Base-by-base conservation (phyloP, 2,797 vertebrate genomes). In the Todus mexicanus region DNA sequence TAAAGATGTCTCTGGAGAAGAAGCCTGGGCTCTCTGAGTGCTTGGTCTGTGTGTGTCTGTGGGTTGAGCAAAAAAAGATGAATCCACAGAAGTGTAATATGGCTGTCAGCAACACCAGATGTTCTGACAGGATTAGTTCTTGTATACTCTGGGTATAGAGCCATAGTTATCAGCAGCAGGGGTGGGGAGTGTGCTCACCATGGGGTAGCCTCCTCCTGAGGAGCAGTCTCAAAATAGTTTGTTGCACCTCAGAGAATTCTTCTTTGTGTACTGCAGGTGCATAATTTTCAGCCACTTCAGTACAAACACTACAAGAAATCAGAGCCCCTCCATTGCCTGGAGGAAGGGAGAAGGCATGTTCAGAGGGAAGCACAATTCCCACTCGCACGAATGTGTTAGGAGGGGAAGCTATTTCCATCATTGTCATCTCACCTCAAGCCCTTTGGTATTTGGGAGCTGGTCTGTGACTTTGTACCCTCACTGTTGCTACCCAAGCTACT, bases 371-470 rank as follows among this genome's bases (percentile, higher is more conserved):
- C 3, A 57, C 15, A 48, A 9, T 20, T 70, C 15, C 23, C 0
- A 0, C 10, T 43, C 16, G 22, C 61, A 61, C 15, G 33, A 37
- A 19, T 51, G 4, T 2, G 1, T 51, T 6, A 10, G 35, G 16
- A 29, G 64, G 42, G n/a, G 56, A 75, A n/a, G 35, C 10, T 40
- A 12, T 57, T 11, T 57, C 22, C 54, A 57, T 10, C 6, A 42
- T 18, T 15, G 51, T n/a, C 40, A 22, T 21, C 10, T 86, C 40
- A 40, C 7, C 17, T 72, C 15, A 57, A 57, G 23, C 9, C 13
- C 21, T 65, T n/a, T 59, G 37, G 12, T 20, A 16, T 50, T 4
- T 75, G 33, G 5, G 14, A 90, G 7, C 13, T 51, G 45, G 5
- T n/a, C 35, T n/a, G 6, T 69, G 64, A 23, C 29, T 69, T 65